phyloP scores from a whole-genome alignment of 64 coral and sea anemone genomes.

The Dendronephthya gigantea region DNA sequence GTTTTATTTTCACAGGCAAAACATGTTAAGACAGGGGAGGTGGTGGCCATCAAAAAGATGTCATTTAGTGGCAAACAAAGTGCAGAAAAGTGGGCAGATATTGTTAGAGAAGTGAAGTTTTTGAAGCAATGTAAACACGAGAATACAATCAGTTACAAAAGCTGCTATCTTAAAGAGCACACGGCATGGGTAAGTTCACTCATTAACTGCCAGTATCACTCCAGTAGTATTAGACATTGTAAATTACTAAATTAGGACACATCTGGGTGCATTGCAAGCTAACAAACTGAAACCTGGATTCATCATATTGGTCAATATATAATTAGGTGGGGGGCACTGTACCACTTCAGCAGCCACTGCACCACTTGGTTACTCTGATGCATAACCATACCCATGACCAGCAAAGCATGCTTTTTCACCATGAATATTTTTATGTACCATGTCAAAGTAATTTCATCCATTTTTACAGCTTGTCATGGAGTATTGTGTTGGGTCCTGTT shows the following conservation, averaged over 20 bases:
- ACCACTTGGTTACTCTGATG: no score
- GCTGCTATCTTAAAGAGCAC: conserved; percentile 90
- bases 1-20: conserved; percentile 47
- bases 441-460: background rate
- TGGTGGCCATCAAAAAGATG: conserved; percentile 99
- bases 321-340: no score
- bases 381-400: no score
- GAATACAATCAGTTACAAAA: conserved; percentile 97
- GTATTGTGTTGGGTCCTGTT: conserved; percentile 95
- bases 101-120: conserved; percentile 97
- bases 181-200: conserved; percentile 89
- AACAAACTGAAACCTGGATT: no score
- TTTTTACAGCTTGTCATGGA: conserved; percentile 87
- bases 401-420: no score
- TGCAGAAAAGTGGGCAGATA: conserved; percentile 96
- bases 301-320: no score
- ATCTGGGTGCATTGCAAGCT: no score
- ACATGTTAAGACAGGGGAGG: conserved; percentile 83
- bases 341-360: no score
- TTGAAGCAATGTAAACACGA: conserved; percentile 92
- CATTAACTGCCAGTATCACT: no score
- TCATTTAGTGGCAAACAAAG: conserved; percentile 96
- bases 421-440: no score
- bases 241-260: no score
- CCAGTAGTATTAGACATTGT: background rate